These are phyloP conservation scores for Microdon myrmicae DNA, from an alignment of 2,888 invertebrate genomes.

Conservation along the genomic window DNA sequence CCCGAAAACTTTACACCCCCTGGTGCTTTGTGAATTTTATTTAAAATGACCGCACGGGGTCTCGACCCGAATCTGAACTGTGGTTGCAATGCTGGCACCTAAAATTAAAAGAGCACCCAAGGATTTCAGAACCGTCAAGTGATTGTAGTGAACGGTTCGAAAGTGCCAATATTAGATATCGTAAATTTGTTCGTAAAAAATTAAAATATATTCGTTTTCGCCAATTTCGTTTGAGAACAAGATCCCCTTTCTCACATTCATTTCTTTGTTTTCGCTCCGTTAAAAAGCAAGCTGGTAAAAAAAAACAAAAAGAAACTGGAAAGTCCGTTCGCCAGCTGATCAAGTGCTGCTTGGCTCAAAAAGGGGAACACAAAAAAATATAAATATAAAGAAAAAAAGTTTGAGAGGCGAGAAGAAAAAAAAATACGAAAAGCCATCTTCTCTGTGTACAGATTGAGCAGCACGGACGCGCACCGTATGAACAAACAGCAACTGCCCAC, in stretches of 20 bases:
- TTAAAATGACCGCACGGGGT: conserved; percentile 38
- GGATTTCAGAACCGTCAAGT: conserved; percentile 34
- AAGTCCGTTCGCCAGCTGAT: conserved; percentile 38
- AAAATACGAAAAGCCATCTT: conserved; percentile 31
- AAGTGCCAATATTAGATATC: too few relatives aligned
- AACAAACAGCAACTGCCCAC: too few relatives aligned
- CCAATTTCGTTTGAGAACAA: too few relatives aligned
- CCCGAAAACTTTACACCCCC: too few relatives aligned
- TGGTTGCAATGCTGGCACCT: conserved; percentile 45
- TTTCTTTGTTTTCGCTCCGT: conserved; percentile 32
- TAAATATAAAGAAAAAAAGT: conserved; percentile 12
- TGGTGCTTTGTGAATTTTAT: conserved; percentile 12
- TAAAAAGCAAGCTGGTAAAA: neutral
- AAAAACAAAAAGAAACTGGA: conserved; percentile 7
- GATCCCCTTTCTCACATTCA: neutral
- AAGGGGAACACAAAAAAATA: conserved; percentile 8
- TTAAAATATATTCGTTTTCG: conserved; percentile 24
- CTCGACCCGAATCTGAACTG: conserved; percentile 19
- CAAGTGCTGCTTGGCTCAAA: conserved; percentile 32
- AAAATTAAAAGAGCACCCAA: conserved; percentile 42
- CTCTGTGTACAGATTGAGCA: conserved; percentile 25
- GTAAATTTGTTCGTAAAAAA: conserved; percentile 33
- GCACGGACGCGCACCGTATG: neutral
- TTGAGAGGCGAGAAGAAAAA: conserved; percentile 34
- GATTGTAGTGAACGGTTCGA: conserved; percentile 16